Conservation (phyloP, 2,797 vertebrate genomes). For the Euphonia xanthogaster region DNA sequence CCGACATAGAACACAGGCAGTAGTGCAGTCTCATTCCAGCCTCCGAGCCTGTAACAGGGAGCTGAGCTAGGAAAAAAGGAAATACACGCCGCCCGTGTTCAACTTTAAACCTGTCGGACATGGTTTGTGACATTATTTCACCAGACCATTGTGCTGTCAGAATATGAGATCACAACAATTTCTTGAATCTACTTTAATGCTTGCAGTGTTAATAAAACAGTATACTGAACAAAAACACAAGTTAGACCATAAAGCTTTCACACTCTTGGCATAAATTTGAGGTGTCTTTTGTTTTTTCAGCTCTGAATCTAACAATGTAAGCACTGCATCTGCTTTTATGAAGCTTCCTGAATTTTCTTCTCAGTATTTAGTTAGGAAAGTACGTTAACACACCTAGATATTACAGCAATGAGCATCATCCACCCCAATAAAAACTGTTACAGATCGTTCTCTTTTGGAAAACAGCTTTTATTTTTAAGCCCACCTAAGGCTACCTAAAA, state of each 20-base stretch:
- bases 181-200: conserved; percentile 7
- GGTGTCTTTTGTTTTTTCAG: not conserved
- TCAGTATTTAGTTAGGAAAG: not conserved
- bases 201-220: not conserved
- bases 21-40: not conserved
- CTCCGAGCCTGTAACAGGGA: not conserved
- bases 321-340: not conserved
- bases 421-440: not conserved
- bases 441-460: not conserved
- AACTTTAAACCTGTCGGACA: conserved; percentile 27
- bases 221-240: not conserved
- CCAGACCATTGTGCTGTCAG: not conserved
- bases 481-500: not conserved
- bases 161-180: conserved; percentile 16
- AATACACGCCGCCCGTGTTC: not conserved
- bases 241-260: not conserved
- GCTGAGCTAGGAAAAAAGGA: not conserved
- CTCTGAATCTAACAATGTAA: not conserved
- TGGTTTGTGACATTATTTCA: conserved; percentile 28
- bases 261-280: not conserved
- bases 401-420: not conserved
- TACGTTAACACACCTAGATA: not conserved
- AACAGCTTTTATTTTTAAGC: not conserved
- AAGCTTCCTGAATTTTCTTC: not conserved
- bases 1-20: not conserved